Conservation (phyloP, 2,113 vertebrate species). For the Cinclus cinclus region DNA sequence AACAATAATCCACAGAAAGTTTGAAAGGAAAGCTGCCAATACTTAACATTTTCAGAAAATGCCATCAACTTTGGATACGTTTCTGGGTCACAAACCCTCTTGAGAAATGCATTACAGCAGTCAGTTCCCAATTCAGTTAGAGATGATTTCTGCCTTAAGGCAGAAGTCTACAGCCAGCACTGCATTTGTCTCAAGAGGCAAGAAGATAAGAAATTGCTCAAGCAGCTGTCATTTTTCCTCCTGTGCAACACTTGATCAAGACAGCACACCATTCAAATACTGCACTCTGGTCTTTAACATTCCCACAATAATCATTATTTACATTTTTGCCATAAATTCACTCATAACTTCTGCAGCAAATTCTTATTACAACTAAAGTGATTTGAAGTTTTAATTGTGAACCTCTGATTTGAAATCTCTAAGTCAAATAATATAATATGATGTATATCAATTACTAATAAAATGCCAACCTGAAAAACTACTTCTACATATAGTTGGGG, state of each 20-base stretch:
- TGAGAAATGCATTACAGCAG: constrained; percentile 22
- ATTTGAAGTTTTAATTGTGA: background rate
- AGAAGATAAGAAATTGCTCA: background rate
- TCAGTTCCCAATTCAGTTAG: background rate
- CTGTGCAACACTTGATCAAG: background rate
- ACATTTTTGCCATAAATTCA: background rate
- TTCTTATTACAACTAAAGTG: background rate
- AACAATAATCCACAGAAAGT: background rate
- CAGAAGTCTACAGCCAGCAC: background rate
- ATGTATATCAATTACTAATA: background rate
- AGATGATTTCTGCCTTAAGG: constrained; percentile 33
- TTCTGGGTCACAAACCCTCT: constrained; percentile 40
- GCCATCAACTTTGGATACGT: background rate
- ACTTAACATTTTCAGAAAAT: background rate
- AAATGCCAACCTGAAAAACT: background rate
- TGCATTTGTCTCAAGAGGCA: constrained; percentile 5
- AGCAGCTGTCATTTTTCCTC: constrained; percentile 18
- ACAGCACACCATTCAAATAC: background rate
- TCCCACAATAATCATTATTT: background rate
- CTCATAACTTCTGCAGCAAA: background rate
- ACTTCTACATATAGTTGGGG: background rate
- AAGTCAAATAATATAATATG: background rate
- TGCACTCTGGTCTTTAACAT: background rate
- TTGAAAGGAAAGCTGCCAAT: background rate
- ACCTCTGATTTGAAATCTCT: background rate